Evolutionary conservation across 2,113 vertebrate species (phyloP).

Genomic region (Trichechus manatus): DNA sequence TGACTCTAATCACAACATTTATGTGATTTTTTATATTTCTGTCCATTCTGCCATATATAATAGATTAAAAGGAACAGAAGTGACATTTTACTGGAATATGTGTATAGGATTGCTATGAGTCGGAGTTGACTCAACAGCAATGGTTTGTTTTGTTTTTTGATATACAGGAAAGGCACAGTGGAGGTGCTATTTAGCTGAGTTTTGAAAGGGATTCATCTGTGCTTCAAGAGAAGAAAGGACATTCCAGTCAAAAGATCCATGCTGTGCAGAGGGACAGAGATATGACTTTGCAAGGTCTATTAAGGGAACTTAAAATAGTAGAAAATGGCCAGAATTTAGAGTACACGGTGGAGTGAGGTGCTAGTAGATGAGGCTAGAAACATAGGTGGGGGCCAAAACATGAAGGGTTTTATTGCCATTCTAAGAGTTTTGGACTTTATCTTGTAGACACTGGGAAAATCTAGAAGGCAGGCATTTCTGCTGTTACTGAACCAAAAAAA

Average conservation of each 20-base stretch:
- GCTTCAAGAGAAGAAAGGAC: neutral
- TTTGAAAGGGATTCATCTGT: neutral
- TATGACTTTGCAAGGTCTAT: neutral
- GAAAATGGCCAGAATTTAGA: slow-evolving; percentile 22
- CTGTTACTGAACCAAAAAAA: neutral
- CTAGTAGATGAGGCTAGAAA: neutral
- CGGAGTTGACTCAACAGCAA: too few relatives aligned
- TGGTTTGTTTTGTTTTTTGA: too few relatives aligned
- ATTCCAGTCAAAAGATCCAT: neutral
- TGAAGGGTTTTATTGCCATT: neutral
- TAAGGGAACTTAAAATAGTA: neutral
- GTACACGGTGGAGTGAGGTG: fast-evolving
- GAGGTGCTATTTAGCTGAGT: neutral
- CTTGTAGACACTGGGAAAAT: neutral
- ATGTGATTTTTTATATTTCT: slow-evolving; percentile 4
- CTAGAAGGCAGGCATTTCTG: neutral
- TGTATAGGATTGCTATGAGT: too few relatives aligned
- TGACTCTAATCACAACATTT: neutral
- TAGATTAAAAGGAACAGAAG: neutral
- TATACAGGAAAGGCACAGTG: neutral
- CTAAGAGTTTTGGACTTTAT: neutral
- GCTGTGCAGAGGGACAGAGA: neutral
- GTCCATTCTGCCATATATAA: neutral
- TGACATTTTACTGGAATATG: neutral
- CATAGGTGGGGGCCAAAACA: neutral